Evolutionary conservation across 2,888 invertebrate species (phyloP).

Genomic region (Platycnemis pennipes): DNA sequence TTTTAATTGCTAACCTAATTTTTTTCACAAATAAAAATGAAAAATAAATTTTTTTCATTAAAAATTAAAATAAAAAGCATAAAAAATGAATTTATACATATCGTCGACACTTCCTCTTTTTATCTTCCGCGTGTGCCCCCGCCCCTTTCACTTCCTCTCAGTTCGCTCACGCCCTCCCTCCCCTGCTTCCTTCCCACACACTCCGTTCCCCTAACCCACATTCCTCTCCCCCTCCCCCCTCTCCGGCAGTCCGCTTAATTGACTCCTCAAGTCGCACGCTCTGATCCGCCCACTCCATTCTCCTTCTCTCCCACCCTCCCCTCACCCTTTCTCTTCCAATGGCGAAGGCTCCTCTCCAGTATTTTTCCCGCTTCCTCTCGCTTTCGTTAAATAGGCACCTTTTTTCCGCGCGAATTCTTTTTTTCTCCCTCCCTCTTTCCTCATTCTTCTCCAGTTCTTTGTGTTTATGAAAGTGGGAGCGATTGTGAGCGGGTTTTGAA

Average conservation of each 20-base stretch:
- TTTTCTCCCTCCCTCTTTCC: neutral
- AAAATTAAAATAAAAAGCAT: too few relatives aligned
- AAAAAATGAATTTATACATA: too few relatives aligned
- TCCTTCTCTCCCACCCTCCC: neutral
- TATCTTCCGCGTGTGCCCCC: neutral
- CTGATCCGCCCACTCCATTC: neutral
- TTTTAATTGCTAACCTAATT: too few relatives aligned
- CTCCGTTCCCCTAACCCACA: neutral
- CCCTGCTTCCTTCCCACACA: neutral
- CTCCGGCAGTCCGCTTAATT: neutral
- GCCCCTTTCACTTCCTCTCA: neutral
- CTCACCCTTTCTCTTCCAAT: neutral
- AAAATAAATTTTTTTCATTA: too few relatives aligned
- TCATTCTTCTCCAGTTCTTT: neutral
- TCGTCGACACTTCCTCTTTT: too few relatives aligned
- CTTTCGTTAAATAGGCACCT: neutral
- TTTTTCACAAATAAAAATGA: too few relatives aligned
- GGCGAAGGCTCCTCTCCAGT: neutral
- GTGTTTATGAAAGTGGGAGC: neutral
- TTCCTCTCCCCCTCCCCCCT: neutral
- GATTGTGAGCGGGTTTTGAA: too few relatives aligned
- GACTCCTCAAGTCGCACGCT: neutral
- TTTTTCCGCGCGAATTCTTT: neutral
- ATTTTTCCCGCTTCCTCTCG: neutral
- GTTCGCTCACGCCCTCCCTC: neutral